Evolutionary conservation across 1,140 invertebrate species (phyloP).

Genomic region (Subanguina moxae): DNA sequence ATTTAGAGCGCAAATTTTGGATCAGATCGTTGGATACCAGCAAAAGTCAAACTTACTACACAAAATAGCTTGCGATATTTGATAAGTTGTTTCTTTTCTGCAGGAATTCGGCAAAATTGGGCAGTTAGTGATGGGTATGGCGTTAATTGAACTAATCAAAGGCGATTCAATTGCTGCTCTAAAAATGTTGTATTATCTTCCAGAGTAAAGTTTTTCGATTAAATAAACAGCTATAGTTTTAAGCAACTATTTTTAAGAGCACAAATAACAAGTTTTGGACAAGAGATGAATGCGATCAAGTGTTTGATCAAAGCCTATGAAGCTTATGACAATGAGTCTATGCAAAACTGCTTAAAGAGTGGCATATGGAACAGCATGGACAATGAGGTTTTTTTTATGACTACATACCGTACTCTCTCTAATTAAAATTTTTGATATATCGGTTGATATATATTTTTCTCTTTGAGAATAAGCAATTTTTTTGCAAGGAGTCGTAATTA

Average conservation of each 20-base stretch:
- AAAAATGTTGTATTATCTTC: conserved; percentile 10
- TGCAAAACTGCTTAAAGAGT: conserved; percentile 9
- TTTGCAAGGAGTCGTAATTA: too few species aligned
- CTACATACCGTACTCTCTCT: neutral
- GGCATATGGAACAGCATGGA: conserved; percentile 17
- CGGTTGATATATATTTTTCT: neutral
- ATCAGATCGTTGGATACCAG: too few species aligned
- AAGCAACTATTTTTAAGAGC: conserved; percentile 17
- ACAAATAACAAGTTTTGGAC: conserved; percentile 5
- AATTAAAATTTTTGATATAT: neutral
- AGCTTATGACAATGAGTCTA: conserved; percentile 18
- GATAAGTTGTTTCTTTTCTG: too few species aligned
- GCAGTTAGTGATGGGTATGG: conserved; percentile 24
- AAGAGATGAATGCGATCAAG: conserved; percentile 8
- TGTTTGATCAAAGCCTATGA: conserved; percentile 25
- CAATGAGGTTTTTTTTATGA: conserved; percentile 15
- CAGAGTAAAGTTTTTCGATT: conserved; percentile 26
- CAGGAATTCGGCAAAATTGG: conserved; percentile 21
- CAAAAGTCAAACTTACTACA: too few species aligned
- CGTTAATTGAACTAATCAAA: conserved; percentile 14
- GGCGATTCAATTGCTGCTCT: conserved; percentile 25
- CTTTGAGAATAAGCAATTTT: neutral
- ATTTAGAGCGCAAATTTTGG: too few species aligned
- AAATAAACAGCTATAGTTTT: too few species aligned
- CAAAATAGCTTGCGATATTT: too few species aligned